A percentile compares a stretch with the other conserved stretches of the same genome.
Evolutionary conservation across 2,797 vertebrate species (phyloP).

Genomic region (Onychomys leucogaster): DNA sequence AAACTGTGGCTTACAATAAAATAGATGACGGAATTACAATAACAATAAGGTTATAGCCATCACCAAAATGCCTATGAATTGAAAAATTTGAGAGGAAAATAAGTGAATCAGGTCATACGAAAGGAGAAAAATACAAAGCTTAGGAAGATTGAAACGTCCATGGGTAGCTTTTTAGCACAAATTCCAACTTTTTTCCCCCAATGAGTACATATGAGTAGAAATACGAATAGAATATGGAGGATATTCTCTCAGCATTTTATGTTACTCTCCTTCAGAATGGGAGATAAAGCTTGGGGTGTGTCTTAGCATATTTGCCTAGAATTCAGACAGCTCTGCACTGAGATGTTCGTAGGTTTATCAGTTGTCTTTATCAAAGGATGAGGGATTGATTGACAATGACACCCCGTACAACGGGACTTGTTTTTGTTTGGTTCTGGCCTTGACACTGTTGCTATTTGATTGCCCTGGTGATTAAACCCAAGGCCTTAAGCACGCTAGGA

Average conservation of each 20-base stretch:
- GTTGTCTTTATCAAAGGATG: neutral
- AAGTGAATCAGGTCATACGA: neutral
- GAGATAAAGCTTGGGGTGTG: neutral
- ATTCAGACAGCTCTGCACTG: neutral
- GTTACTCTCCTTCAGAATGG: neutral
- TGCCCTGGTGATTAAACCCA: neutral
- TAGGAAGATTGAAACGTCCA: neutral
- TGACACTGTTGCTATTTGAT: neutral
- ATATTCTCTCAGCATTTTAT: neutral
- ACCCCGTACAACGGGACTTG: neutral
- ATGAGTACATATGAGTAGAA: neutral
- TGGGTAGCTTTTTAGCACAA: neutral
- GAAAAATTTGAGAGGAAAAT: constrained; percentile 18
- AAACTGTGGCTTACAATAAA: constrained; percentile 42
- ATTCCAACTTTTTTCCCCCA: neutral
- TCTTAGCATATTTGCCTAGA: neutral
- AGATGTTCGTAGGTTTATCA: neutral
- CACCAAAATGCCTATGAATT: constrained; percentile 33
- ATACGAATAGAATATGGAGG: neutral
- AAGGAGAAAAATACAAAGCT: constrained; percentile 26
- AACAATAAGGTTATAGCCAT: constrained; percentile 45
- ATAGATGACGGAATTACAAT: neutral
- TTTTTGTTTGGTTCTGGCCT: neutral
- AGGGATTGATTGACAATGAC: neutral
- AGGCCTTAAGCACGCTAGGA: no score